Percentiles rank a stretch among this genome's conserved stretches.
Evolutionary conservation across 2,797 vertebrate genomes (phyloP).

Genomic region (Dryobates pubescens): DNA sequence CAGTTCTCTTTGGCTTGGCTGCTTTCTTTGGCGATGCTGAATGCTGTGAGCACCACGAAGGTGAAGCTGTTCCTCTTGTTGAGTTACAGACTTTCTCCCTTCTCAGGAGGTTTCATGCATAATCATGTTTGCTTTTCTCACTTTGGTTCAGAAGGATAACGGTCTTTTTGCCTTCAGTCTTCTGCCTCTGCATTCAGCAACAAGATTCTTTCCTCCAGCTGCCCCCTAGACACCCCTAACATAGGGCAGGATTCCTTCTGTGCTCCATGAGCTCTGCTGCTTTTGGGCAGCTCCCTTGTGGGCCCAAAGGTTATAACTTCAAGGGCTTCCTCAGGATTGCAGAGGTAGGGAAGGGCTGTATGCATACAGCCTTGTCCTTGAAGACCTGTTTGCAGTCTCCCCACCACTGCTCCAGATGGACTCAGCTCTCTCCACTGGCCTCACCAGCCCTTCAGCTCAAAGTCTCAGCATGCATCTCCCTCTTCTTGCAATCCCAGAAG

Average conservation of each 20-base stretch:
- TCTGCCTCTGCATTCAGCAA: neutral
- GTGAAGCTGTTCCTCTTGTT: neutral
- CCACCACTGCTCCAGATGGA: neutral
- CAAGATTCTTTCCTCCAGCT: neutral
- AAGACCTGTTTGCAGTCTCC: neutral
- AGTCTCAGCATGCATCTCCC: neutral
- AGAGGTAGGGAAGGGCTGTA: too few species aligned
- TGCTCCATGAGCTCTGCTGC: neutral
- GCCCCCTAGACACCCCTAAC: accelerated
- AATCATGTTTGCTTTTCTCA: accelerated
- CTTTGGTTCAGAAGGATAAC: neutral
- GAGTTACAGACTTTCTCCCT: neutral
- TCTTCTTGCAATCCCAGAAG: neutral
- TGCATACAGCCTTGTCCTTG: neutral
- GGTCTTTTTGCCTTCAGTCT: neutral
- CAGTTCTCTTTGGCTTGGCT: neutral
- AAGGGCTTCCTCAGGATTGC: neutral
- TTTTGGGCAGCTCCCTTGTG: neutral
- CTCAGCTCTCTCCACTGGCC: neutral
- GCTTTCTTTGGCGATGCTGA: neutral
- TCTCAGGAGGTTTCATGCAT: accelerated
- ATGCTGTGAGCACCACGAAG: accelerated
- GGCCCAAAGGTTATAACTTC: neutral
- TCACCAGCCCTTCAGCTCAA: neutral
- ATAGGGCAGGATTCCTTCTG: neutral